Percentiles rank a stretch among this genome's conserved stretches.
These are phyloP conservation scores for Turritopsis dohrnii DNA, from an alignment of 30 jellyfish, hydroid and myxozoan species.

Conservation along the genomic window DNA sequence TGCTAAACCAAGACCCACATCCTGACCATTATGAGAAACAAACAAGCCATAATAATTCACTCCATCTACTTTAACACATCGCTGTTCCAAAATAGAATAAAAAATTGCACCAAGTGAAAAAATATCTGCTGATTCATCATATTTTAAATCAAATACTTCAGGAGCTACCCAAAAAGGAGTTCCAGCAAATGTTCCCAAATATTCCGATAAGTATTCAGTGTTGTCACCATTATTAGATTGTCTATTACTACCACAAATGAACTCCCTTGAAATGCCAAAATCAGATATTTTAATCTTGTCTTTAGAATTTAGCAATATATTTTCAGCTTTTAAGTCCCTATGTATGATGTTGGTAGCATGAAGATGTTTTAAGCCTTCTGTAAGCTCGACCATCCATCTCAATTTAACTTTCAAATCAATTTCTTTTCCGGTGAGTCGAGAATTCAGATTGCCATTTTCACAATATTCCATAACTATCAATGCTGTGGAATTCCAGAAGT, in stretches of 20 bases:
- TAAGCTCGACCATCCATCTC: slow-evolving; percentile 53
- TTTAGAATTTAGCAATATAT: slow-evolving; percentile 33
- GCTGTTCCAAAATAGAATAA: slow-evolving; percentile 37
- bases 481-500: slow-evolving; percentile 16
- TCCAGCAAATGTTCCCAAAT: slow-evolving; percentile 55
- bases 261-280: slow-evolving; percentile 60
- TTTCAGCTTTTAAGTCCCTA: slow-evolving; percentile 62
- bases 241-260: not conserved
- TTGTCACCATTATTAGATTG: not conserved
- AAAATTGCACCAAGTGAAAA: slow-evolving; percentile 50
- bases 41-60: slow-evolving; percentile 44
- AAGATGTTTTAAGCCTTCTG: slow-evolving; percentile 33
- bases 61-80: not conserved
- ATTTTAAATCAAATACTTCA: slow-evolving; percentile 41
- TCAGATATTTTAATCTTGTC: slow-evolving; percentile 48
- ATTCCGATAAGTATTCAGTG: slow-evolving; percentile 14
- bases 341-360: slow-evolving; percentile 43
- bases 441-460: slow-evolving; percentile 47
- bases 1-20: slow-evolving; percentile 23
- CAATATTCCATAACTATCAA: slow-evolving; percentile 53
- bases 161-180: slow-evolving; percentile 74
- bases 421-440: not conserved
- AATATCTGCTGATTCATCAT: slow-evolving; percentile 52
- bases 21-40: slow-evolving; percentile 24
- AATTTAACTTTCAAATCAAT: slow-evolving; percentile 1